Conservation (phyloP, 2,113 vertebrate species). For the Caranx melampygus region DNA sequence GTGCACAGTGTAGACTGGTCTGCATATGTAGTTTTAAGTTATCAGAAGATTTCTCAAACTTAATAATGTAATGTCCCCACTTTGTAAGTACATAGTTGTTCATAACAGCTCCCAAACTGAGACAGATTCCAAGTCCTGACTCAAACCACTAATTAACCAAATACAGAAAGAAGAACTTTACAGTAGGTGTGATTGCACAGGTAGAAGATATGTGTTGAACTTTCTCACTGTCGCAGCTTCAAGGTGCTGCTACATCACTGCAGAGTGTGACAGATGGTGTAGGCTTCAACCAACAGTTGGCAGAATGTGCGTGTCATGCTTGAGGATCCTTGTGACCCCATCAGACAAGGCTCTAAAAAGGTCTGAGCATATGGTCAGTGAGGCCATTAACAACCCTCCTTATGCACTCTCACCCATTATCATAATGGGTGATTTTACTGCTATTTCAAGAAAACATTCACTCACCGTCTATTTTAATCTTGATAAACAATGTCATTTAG, state of each 20-base stretch:
- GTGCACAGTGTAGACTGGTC: not conserved
- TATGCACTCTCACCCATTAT: not conserved
- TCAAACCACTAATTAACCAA: not conserved
- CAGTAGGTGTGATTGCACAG: conserved; percentile 11
- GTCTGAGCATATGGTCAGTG: conserved; percentile 44
- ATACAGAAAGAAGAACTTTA: not conserved
- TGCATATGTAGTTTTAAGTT: not conserved
- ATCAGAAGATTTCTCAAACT: not conserved
- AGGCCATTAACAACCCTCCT: not conserved
- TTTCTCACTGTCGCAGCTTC: conserved; percentile 22
- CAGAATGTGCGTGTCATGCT: conserved; percentile 24
- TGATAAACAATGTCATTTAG: too few species aligned
- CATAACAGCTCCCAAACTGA: not conserved
- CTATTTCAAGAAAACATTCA: conserved; percentile 7
- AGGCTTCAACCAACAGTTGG: conserved; percentile 27
- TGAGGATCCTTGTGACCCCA: conserved; percentile 30
- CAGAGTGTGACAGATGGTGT: conserved; percentile 42
- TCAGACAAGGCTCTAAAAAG: conserved; percentile 39
- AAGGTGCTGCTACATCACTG: conserved; percentile 21
- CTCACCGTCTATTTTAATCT: not conserved
- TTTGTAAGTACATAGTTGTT: not conserved
- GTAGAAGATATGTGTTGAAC: conserved; percentile 1
- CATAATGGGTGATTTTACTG: conserved; percentile 29
- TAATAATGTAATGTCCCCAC: not conserved
- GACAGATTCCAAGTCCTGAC: not conserved